Conservation (phyloP, 2,113 vertebrate genomes). For the Apodemus speciosus region DNA sequence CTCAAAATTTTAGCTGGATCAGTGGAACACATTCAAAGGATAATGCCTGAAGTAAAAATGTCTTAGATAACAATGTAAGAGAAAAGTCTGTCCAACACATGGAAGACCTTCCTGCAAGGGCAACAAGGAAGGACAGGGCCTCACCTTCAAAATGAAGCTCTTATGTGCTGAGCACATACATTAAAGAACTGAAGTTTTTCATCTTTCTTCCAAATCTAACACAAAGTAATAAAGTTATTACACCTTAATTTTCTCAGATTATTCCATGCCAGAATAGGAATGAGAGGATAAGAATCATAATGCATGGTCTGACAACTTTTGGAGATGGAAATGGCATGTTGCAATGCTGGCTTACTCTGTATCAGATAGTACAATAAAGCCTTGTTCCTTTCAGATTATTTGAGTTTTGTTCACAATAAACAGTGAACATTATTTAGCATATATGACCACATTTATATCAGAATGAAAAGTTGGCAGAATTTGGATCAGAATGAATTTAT, state of each 20-base stretch:
- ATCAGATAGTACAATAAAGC: neutral
- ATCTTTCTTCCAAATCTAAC: conserved; percentile 57
- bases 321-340: neutral
- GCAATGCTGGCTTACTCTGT: neutral
- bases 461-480: neutral
- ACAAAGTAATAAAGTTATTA: neutral
- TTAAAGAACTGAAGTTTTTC: neutral
- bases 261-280: conserved; percentile 17
- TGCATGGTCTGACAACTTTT: neutral
- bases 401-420: neutral
- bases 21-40: conserved; percentile 58
- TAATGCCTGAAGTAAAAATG: neutral
- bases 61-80: conserved; percentile 31
- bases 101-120: conserved; percentile 45
- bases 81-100: conserved; percentile 67
- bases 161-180: neutral
- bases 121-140: conserved; percentile 8
- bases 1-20: conserved; percentile 53
- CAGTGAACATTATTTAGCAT: neutral
- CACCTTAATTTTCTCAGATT: conserved; percentile 45
- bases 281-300: neutral
- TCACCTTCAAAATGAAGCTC: neutral
- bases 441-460: neutral
- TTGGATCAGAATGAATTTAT: neutral
- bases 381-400: neutral